Evolutionary conservation across 2,797 vertebrate genomes (phyloP), one percentile per base, ranked within the genome.

Genomic region (Apogon talboti): DNA sequence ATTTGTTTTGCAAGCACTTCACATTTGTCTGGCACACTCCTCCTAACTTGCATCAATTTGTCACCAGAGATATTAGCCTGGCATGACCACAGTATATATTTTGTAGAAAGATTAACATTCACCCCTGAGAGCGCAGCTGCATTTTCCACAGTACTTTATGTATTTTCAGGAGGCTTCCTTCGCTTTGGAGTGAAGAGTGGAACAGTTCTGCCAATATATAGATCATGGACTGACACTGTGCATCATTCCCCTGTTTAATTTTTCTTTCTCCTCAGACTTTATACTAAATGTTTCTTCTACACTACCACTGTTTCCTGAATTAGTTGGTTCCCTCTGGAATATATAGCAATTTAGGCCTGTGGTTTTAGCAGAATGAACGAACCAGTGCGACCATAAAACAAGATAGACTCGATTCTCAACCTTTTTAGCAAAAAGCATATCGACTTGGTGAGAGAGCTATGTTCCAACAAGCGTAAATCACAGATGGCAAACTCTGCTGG

Each of bases 1-100:
- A 88, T 91, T 90, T 87, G 79, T 87, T 90, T 89, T 90, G 78
- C 70, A 81, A 75, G 84, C 71, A 42, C 69, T 85, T 82, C 71
- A 53, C 44, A 47, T 78, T 81, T 78, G 78, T 79, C 57, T 71
- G 65, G 68, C 77, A 76, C 42, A 47, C 46, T 55, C 18, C 55
- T 63, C 13, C 53, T 79, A 81, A 78, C 72, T 72, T 73, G 59
- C 72, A 83, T 83, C 68, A 14, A 83, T 89, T 88, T 83, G 74
- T 89, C 84, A 79, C 15, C 1, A 44, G 57, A 85, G 80, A 92
- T 89, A 85, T 89, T 84, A 71, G 57, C 70, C 84, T 84, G 73
- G 76, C 78, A 40, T 64, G 40, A 68, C 62, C 57, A 66, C 68
- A 59, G 71, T 81, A 79, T 81, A 78, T 74, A 79, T 81, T 90